Evolutionary conservation across 2,797 vertebrate species (phyloP).

Genomic region (Microctenopoma stevenorrisi): DNA sequence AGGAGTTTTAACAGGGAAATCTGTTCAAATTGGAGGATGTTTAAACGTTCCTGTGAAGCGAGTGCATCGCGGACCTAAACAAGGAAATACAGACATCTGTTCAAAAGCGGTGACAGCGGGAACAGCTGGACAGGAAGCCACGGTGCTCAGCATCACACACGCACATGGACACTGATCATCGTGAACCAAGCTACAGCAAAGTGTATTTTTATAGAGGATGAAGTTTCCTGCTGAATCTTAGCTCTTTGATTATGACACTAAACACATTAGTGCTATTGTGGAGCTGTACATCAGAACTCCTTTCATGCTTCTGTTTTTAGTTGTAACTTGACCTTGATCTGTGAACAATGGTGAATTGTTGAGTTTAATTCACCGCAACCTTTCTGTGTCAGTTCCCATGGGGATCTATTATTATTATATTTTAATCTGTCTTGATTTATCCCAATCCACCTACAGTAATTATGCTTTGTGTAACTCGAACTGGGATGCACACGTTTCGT

Average conservation of each 20-base stretch:
- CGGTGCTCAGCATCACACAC: slow-evolving; percentile 63
- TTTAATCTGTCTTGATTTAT: slow-evolving; percentile 45
- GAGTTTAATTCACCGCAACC: slow-evolving; percentile 47
- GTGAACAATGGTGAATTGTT: slow-evolving; percentile 65
- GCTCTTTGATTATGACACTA: slow-evolving; percentile 31
- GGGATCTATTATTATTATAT: slow-evolving; percentile 37
- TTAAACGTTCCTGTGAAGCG: slow-evolving; percentile 24
- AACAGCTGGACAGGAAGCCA: slow-evolving; percentile 93
- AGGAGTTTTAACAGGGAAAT: slow-evolving; percentile 23
- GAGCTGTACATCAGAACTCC: slow-evolving; percentile 19
- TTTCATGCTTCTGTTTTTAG: slow-evolving; percentile 48
- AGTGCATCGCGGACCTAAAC: slow-evolving; percentile 27
- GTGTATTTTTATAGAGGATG: slow-evolving; percentile 51
- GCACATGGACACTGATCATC: slow-evolving; percentile 79
- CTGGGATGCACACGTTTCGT: slow-evolving; percentile 24
- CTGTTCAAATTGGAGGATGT: slow-evolving; percentile 28
- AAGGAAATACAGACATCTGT: slow-evolving; percentile 88
- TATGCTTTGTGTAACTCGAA: slow-evolving; percentile 47
- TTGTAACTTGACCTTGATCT: slow-evolving; percentile 41
- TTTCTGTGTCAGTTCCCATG: slow-evolving; percentile 53
- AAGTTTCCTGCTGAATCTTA: slow-evolving; percentile 29
- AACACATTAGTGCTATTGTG: slow-evolving; percentile 37
- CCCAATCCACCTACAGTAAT: slow-evolving; percentile 59
- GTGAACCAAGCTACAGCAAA: slow-evolving; percentile 72
- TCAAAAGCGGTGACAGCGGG: slow-evolving; percentile 82